Evolutionary conservation across 1,140 invertebrate genomes (phyloP).

Genomic region (Nomia melanderi): DNA sequence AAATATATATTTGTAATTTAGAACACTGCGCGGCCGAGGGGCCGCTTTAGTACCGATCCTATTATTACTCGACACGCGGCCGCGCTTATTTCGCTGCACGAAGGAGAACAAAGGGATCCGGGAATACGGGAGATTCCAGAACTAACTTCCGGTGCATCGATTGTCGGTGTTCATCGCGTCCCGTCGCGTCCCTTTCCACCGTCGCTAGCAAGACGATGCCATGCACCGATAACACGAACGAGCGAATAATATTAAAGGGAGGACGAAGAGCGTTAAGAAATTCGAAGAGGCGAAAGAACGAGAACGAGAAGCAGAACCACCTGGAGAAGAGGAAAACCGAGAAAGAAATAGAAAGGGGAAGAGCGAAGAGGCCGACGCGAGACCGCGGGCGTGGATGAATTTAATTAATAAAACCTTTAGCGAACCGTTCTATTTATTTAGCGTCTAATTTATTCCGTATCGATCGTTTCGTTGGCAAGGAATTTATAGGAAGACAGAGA

Average conservation of each 20-base stretch:
- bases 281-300: too few species aligned
- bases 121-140: not conserved
- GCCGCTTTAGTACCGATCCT: slow-evolving; percentile 24
- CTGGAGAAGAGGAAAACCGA: not conserved
- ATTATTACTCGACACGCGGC: slow-evolving; percentile 17
- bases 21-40: slow-evolving; percentile 45
- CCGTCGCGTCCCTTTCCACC: not conserved
- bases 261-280: too few species aligned
- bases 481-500: slow-evolving; percentile 1
- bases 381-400: slow-evolving; percentile 15
- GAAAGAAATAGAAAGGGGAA: too few species aligned
- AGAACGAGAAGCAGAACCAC: too few species aligned
- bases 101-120: not conserved
- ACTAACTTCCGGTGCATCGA: slow-evolving; percentile 2
- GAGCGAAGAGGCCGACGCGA: not conserved
- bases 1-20: slow-evolving; percentile 69
- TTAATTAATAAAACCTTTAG: slow-evolving; percentile 13
- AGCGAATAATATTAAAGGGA: too few species aligned
- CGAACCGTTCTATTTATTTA: slow-evolving; percentile 61
- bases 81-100: slow-evolving; percentile 9
- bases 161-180: slow-evolving; percentile 1
- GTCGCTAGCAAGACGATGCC: too few species aligned
- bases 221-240: too few species aligned
- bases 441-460: slow-evolving; percentile 61
- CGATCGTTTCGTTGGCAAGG: slow-evolving; percentile 42